Conservation (phyloP, 2,797 vertebrate genomes). For the Graptemys geographica region DNA sequence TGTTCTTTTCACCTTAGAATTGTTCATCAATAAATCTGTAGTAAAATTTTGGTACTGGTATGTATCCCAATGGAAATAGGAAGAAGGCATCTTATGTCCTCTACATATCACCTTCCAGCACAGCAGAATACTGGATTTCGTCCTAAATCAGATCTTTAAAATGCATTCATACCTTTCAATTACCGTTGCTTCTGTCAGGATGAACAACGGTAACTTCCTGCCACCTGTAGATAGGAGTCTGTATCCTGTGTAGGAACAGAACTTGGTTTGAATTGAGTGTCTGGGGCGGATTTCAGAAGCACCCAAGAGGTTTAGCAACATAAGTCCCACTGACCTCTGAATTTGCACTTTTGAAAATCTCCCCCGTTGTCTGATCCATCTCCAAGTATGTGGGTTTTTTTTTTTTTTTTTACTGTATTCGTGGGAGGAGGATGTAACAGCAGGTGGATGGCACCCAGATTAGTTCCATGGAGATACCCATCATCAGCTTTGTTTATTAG, state of each 20-base stretch:
- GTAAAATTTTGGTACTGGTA: neutral
- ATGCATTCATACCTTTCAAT: constrained; percentile 32
- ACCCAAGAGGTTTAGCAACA: neutral
- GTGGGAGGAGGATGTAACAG: neutral
- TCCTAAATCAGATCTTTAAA: neutral
- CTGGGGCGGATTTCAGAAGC: constrained; percentile 18
- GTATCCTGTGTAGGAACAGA: neutral
- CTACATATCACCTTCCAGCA: neutral
- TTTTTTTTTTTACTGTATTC: neutral
- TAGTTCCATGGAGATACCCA: neutral
- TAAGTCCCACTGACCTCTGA: neutral
- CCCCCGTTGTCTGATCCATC: neutral
- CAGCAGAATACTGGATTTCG: neutral
- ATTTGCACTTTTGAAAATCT: neutral
- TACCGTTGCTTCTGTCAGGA: neutral
- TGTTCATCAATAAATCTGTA: neutral
- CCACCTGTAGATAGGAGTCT: neutral
- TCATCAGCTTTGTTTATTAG: neutral
- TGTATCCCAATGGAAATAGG: neutral
- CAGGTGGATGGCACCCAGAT: neutral
- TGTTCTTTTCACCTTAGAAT: neutral
- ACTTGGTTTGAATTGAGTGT: neutral
- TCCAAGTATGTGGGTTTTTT: neutral
- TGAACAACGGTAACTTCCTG: neutral
- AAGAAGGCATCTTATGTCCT: neutral